Conservation (phyloP, 92 coral and sea anemone genomes). For the Plumapathes pennacea region DNA sequence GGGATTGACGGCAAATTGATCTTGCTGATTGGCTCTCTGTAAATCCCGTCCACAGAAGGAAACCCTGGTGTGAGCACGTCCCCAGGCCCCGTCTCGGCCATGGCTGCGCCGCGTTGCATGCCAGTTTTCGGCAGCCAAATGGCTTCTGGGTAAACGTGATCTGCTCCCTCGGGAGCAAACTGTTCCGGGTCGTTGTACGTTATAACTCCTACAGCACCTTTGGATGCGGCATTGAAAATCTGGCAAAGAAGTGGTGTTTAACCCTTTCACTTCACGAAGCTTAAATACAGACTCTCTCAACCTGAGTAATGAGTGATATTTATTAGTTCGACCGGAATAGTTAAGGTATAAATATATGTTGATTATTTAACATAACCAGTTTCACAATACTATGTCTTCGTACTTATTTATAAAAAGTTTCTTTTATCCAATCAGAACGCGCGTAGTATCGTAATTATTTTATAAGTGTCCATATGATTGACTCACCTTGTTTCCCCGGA, state of each 20-base stretch:
- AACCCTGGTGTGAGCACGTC: constrained; percentile 86
- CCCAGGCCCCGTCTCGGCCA: constrained; percentile 56
- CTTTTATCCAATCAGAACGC: no score
- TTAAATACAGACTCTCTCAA: no score
- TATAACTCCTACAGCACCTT: constrained; percentile 86
- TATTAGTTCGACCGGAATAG: no score
- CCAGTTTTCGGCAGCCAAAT: constrained; percentile 96
- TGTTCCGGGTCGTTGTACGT: constrained; percentile 87
- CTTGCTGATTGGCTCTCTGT: constrained; percentile 44
- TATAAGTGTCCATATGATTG: no score
- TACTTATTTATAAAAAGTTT: no score
- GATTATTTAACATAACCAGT: no score
- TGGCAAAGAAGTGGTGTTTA: constrained; percentile 11
- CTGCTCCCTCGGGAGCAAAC: constrained; percentile 76
- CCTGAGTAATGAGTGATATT: no score
- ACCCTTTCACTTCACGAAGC: no score
- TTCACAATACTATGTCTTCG: no score
- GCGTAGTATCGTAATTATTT: no score
- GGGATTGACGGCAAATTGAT: constrained; percentile 63
- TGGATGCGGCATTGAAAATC: constrained; percentile 62
- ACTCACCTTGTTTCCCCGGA: constrained; percentile 91
- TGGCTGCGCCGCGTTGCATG: constrained; percentile 77
- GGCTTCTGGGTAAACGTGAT: constrained; percentile 66
- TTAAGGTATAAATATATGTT: no score
- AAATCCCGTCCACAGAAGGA: constrained; percentile 82